Conservation (phyloP, 2,113 vertebrate genomes). For the Plecotus auritus region DNA sequence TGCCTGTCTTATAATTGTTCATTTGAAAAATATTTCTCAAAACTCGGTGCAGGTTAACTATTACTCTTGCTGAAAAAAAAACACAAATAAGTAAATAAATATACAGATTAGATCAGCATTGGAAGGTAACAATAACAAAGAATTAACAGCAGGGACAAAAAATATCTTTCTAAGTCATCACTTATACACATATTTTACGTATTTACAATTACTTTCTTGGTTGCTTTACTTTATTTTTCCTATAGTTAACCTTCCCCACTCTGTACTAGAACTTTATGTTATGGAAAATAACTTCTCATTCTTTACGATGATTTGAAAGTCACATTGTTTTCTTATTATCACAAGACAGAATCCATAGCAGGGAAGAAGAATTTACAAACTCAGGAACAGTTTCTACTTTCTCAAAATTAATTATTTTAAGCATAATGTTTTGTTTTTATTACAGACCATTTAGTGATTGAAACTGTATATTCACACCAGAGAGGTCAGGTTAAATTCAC, state of each 20-base stretch:
- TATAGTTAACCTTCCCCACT: background rate
- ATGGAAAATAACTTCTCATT: background rate
- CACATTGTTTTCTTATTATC: background rate
- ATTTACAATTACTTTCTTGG: background rate
- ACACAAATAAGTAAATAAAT: background rate
- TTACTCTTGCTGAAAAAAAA: background rate
- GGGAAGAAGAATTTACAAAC: background rate
- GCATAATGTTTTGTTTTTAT: background rate
- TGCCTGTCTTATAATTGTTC: background rate
- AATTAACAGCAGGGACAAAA: background rate
- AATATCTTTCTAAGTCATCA: background rate
- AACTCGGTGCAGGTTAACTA: background rate
- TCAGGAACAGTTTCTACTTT: background rate
- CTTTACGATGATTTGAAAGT: background rate
- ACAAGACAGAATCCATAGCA: background rate
- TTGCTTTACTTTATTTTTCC: background rate
- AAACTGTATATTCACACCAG: constrained; percentile 6
- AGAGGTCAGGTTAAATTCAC: background rate
- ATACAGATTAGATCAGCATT: background rate
- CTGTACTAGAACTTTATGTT: background rate
- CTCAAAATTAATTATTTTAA: constrained; percentile 27
- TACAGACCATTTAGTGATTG: background rate
- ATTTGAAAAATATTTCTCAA: background rate
- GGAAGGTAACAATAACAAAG: background rate
- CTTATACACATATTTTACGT: background rate